Conservation (phyloP, 2,888 invertebrate species). For the Synanthedon andrenaeformis region DNA sequence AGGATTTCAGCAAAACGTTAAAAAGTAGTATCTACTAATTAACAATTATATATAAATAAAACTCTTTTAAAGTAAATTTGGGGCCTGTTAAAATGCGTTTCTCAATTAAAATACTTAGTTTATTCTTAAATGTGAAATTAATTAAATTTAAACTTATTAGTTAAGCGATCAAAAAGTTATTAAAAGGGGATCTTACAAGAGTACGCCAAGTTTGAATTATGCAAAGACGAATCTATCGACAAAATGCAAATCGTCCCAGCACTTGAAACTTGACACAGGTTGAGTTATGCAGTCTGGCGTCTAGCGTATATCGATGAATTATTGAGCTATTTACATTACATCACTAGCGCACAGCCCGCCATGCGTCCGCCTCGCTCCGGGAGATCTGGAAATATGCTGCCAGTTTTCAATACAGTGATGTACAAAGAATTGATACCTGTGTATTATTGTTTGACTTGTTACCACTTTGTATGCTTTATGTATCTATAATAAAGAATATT, state of each 20-base stretch:
- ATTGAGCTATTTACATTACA: conserved; percentile 56
- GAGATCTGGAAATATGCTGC: neutral
- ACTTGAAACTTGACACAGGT: conserved; percentile 13
- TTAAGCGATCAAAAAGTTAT: conserved; percentile 4
- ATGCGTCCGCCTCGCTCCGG: neutral
- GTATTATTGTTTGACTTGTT: no score
- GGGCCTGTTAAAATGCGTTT: no score
- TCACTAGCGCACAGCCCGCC: conserved; percentile 25
- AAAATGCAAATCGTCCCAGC: neutral
- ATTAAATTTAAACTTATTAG: no score
- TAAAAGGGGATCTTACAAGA: neutral
- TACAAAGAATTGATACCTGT: neutral
- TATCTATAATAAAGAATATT: no score
- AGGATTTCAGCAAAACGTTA: no score
- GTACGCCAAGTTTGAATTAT: no score
- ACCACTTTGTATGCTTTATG: no score
- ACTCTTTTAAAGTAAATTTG: no score
- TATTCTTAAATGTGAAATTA: no score
- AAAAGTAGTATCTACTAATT: no score
- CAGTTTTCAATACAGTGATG: neutral
- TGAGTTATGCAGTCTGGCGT: conserved; percentile 53
- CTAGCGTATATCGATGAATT: conserved; percentile 53
- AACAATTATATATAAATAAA: no score
- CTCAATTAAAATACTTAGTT: no score
- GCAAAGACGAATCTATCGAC: conserved; percentile 2